phyloP scores from a whole-genome alignment of 1,140 invertebrate species.

The Drosophila eugracilis region DNA sequence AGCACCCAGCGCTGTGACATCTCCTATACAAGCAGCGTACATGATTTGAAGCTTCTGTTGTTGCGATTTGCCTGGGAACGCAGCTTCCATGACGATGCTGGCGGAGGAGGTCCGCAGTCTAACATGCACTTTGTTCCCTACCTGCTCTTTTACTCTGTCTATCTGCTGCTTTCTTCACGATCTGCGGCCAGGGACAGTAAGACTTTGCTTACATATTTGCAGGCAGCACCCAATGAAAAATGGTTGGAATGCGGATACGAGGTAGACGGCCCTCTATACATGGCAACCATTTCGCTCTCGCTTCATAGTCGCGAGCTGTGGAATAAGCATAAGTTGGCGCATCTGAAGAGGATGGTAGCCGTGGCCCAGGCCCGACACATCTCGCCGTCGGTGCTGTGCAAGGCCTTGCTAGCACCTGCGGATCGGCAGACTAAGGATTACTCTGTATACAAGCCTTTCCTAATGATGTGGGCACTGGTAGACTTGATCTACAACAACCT shows the following conservation, averaged over 20 bases:
- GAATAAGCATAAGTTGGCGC: constrained; percentile 88
- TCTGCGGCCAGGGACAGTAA: constrained; percentile 89
- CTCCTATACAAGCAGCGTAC: constrained; percentile 93
- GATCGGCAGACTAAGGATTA: constrained; percentile 90
- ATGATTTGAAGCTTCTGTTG: constrained; percentile 97
- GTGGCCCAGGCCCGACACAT: constrained; percentile 91
- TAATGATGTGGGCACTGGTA: constrained; percentile 93
- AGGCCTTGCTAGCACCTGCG: constrained; percentile 84
- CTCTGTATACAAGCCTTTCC: constrained; percentile 92
- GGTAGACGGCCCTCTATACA: constrained; percentile 95
- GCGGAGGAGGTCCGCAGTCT: constrained; percentile 97
- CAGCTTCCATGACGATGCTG: constrained; percentile 98
- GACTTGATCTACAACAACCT: constrained; percentile 90
- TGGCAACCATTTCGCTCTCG: constrained; percentile 91
- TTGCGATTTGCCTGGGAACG: constrained; percentile 96
- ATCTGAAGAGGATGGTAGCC: constrained; percentile 92
- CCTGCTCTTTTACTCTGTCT: constrained; percentile 96
- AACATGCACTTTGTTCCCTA: constrained; percentile 99
- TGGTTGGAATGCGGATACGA: constrained; percentile 94
- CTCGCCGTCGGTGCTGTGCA: constrained; percentile 86
- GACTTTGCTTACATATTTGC: constrained; percentile 89
- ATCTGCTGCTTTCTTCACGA: constrained; percentile 87
- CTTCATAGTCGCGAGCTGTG: constrained; percentile 90
- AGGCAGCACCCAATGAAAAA: constrained; percentile 86
- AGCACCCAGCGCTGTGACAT: constrained; percentile 95